Conservation (phyloP, 2,113 vertebrate genomes). For the Willisornis vidua region DNA sequence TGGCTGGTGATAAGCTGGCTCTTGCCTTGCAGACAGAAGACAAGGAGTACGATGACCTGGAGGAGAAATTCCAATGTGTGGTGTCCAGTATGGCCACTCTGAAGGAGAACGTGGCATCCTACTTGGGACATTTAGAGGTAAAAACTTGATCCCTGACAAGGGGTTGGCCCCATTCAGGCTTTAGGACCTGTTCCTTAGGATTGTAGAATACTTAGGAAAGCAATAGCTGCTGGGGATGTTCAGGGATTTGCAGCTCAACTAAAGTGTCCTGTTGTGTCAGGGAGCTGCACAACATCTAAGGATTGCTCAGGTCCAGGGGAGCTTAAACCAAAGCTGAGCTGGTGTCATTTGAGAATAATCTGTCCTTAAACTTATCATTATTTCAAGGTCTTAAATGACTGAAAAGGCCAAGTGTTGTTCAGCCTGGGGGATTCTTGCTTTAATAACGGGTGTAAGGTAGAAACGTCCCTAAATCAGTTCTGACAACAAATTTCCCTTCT, state of each 20-base stretch:
- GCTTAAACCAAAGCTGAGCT: neutral
- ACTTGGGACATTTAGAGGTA: conserved; percentile 86
- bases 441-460: neutral
- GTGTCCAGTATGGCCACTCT: conserved; percentile 80
- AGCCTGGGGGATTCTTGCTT: neutral
- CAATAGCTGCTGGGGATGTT: neutral
- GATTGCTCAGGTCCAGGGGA: neutral
- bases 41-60: conserved; percentile 86
- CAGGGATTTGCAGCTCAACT: neutral
- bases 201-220: neutral
- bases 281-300: neutral
- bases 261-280: neutral
- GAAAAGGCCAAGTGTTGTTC: neutral
- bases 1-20: neutral
- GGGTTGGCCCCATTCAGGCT: neutral
- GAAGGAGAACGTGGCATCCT: conserved; percentile 82
- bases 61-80: conserved; percentile 84
- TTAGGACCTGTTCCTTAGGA: neutral
- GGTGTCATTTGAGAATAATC: neutral
- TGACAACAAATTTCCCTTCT: neutral
- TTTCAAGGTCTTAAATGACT: neutral
- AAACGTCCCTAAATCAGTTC: neutral
- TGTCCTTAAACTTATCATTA: neutral
- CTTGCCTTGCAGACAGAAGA: conserved; percentile 81
- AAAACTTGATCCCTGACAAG: neutral